Conservation (phyloP, 2,113 vertebrate species). For the Nothobranchius furzeri region DNA sequence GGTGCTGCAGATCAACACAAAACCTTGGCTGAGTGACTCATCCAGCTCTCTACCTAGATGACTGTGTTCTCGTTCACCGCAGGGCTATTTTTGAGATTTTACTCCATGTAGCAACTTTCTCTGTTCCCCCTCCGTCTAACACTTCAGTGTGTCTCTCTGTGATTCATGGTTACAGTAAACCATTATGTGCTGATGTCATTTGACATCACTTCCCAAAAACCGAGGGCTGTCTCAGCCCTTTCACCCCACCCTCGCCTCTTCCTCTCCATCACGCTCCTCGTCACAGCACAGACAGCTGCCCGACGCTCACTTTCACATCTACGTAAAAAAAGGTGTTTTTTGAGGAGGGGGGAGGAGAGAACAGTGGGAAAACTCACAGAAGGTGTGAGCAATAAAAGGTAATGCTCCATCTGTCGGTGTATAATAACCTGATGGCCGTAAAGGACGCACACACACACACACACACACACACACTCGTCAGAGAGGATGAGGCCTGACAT, state of each 20-base stretch:
- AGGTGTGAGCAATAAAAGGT: slow-evolving; percentile 77
- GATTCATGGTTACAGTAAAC: slow-evolving; percentile 80
- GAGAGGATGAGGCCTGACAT: slow-evolving; percentile 53
- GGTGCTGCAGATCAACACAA: slow-evolving; percentile 51
- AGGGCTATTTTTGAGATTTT: slow-evolving; percentile 61
- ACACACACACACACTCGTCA: slow-evolving; percentile 38
- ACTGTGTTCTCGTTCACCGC: slow-evolving; percentile 46
- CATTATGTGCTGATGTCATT: slow-evolving; percentile 71
- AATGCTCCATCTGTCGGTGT: slow-evolving; percentile 78
- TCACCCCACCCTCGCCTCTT: slow-evolving; percentile 78
- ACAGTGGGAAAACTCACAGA: slow-evolving; percentile 72
- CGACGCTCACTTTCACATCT: slow-evolving; percentile 57
- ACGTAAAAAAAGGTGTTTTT: slow-evolving; percentile 73
- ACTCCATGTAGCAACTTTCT: slow-evolving; percentile 58
- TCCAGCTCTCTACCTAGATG: slow-evolving; percentile 54
- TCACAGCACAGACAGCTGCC: slow-evolving; percentile 66
- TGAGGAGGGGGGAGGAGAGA: slow-evolving; percentile 14
- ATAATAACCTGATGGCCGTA: slow-evolving; percentile 78
- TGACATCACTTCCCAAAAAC: slow-evolving; percentile 76
- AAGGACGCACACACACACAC: slow-evolving; percentile 66
- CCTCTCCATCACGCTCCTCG: slow-evolving; percentile 60
- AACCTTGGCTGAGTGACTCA: slow-evolving; percentile 44
- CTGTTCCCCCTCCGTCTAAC: slow-evolving; percentile 52
- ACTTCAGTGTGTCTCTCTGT: slow-evolving; percentile 63
- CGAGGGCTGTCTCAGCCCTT: slow-evolving; percentile 75